Evolutionary conservation across 2,888 invertebrate genomes (phyloP).

Genomic region (Ypsolopha scabrella): DNA sequence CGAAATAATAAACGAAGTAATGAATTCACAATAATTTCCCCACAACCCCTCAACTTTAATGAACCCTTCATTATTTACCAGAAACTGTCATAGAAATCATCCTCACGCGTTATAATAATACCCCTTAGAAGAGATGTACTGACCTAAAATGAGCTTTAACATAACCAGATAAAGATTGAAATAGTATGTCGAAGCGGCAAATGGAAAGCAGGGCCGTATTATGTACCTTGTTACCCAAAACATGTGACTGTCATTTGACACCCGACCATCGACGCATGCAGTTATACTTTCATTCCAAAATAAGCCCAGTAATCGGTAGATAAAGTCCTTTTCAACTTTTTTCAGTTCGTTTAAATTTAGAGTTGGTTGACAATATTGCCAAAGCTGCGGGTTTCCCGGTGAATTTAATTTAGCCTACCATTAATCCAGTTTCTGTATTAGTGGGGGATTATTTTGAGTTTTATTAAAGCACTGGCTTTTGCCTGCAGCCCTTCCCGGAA

Average conservation of each 20-base stretch:
- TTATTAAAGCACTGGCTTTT: constrained; percentile 26
- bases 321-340: constrained; percentile 17
- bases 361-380: constrained; percentile 33
- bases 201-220: too few species aligned
- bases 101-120: too few species aligned
- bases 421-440: constrained; percentile 50
- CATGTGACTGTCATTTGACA: constrained; percentile 57
- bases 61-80: too few species aligned
- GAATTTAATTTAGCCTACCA: constrained; percentile 60
- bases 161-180: too few species aligned
- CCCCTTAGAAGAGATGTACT: too few species aligned
- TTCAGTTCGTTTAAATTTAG: constrained; percentile 25
- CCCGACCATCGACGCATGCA: constrained; percentile 23
- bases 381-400: constrained; percentile 20
- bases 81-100: too few species aligned
- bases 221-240: constrained; percentile 45
- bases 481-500: too few species aligned
- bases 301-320: constrained; percentile 18
- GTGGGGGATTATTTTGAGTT: constrained; percentile 52
- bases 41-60: too few species aligned
- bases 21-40: too few species aligned
- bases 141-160: too few species aligned
- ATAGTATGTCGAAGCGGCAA: too few species aligned
- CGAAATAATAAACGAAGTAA: too few species aligned
- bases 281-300: constrained; percentile 21